Evolutionary conservation across 2,797 vertebrate genomes (phyloP), one percentile per base, ranked within the genome.

Genomic region (Heteromormyrus szaboi): DNA sequence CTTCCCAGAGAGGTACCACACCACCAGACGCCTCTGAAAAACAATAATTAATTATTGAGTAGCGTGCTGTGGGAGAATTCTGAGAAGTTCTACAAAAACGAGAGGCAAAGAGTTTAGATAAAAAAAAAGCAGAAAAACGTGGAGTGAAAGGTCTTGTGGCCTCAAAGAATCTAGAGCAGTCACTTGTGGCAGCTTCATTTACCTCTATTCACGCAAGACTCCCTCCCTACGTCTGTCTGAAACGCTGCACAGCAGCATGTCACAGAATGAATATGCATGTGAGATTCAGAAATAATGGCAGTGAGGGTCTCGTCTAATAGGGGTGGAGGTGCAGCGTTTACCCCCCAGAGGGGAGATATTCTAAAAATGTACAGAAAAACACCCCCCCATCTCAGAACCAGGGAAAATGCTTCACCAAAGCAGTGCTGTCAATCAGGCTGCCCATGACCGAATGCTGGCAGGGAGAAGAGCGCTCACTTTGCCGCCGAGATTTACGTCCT

Each of bases 91-190:
- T 11, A 9, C 59, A 37, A 50, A 68, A 65, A 86, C 68, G 81
- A 88, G 91, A 91, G 90, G 91, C 54, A 79, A 92, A 89, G 93
- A 94, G 95, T 95, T 95, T 95, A 95, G 92, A 89, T 90, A 91
- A 91, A 92, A 94, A 95, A 95, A 94, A 93, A 93, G 92, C 83
- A 94, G 94, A 94, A 94, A 94, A 96, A 95, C 94, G 94, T 29
- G 56, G 46, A 68, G 7, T 85, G 88, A 29, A 89, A 65, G 56
- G 59, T 72, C 44, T 89, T 56, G 81, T 37, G 53, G 83, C 83
- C 50, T 95, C 94, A 95, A 95, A 76, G 93, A 90, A 92, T 59
- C 92, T 93, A 93, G 94, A 95, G 94, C 95, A 90, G 92, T 93
- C 93, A 93, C 93, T 96, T 95, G 94, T 94, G 93, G 94, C 41